A percentile compares a stretch with the other conserved stretches of the same genome.
Conservation (phyloP, 2,797 vertebrate species). For the Mus minutoides region DNA sequence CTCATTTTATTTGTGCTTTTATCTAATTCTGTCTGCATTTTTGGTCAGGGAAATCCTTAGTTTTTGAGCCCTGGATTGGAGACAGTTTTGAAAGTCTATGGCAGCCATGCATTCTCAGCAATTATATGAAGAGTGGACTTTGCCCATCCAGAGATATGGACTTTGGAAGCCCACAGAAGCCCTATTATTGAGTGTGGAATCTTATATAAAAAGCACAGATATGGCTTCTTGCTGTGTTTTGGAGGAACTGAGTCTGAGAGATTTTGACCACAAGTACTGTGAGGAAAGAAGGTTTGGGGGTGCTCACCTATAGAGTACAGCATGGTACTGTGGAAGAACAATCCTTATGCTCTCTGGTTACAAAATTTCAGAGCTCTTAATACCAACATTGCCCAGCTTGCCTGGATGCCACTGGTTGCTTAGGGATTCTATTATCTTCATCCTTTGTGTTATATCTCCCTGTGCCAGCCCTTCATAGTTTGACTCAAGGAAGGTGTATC, state of each 20-base stretch:
- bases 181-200: rapidly evolving
- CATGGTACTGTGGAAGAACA: rapidly evolving
- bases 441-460: neutral
- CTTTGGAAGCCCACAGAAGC: neutral
- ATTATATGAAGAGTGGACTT: neutral
- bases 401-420: rapidly evolving
- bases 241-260: neutral
- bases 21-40: neutral
- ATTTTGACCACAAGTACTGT: neutral
- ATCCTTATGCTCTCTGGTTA: neutral
- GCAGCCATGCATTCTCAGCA: neutral
- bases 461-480: rapidly evolving
- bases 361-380: neutral
- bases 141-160: rapidly evolving
- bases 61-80: neutral
- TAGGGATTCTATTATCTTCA: rapidly evolving
- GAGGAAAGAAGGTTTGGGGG: neutral
- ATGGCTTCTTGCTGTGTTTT: neutral
- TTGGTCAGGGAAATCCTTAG: neutral
- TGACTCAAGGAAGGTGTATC: neutral
- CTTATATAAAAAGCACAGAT: neutral
- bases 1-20: neutral
- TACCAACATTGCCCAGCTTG: rapidly evolving
- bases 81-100: neutral
- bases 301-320: rapidly evolving